Evolutionary conservation across 2,888 invertebrate genomes (phyloP).

Genomic region (Yponomeuta cagnagella): DNA sequence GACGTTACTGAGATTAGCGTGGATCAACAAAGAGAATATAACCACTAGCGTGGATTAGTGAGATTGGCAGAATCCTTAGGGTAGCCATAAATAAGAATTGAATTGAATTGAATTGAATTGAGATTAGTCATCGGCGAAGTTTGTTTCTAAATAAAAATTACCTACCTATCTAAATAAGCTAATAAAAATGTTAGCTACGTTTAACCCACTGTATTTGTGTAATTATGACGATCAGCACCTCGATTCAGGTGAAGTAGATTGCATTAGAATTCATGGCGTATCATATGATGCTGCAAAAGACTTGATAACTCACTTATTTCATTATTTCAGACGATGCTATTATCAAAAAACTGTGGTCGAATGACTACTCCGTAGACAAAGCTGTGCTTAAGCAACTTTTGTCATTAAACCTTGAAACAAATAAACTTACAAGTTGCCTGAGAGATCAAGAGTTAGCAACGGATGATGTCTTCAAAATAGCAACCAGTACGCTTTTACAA

Average conservation of each 20-base stretch:
- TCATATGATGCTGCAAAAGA: neutral
- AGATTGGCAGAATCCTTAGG: too few relatives aligned
- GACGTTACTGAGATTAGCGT: too few relatives aligned
- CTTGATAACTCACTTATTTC: neutral
- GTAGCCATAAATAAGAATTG: too few relatives aligned
- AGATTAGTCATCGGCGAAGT: too few relatives aligned
- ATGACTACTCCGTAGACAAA: slow-evolving; percentile 45
- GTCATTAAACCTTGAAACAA: slow-evolving; percentile 37
- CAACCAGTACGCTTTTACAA: slow-evolving; percentile 79
- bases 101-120: too few relatives aligned
- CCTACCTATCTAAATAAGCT: too few relatives aligned
- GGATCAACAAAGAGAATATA: too few relatives aligned
- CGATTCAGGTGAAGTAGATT: slow-evolving; percentile 30
- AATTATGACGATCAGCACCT: slow-evolving; percentile 51
- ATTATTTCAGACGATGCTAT: slow-evolving; percentile 40
- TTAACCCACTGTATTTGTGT: slow-evolving; percentile 39
- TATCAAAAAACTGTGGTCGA: slow-evolving; percentile 47
- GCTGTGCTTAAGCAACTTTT: slow-evolving; percentile 46
- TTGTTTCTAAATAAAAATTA: too few relatives aligned
- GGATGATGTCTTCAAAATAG: slow-evolving; percentile 70
- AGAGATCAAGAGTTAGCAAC: slow-evolving; percentile 27
- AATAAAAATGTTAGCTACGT: slow-evolving; percentile 1
- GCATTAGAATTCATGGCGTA: neutral
- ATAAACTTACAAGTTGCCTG: slow-evolving; percentile 34
- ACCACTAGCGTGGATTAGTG: too few relatives aligned